A percentile compares a stretch with the other conserved stretches of the same genome.
Conservation (phyloP, 2,888 invertebrate species). For the Meteorus colon region DNA sequence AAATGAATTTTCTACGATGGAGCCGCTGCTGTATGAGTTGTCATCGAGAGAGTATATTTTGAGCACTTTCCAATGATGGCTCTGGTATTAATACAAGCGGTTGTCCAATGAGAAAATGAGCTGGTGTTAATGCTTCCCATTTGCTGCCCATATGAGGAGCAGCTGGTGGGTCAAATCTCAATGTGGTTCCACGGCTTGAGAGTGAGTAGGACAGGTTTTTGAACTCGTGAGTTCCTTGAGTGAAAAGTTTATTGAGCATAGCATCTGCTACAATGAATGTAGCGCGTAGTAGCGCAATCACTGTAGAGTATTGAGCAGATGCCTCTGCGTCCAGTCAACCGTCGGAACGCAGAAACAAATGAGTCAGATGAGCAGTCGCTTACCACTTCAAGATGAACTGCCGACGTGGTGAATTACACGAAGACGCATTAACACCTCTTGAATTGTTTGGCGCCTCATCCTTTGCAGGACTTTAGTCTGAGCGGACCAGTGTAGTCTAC, state of each 20-base stretch:
- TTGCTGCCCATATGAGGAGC: too few species aligned
- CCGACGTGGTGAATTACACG: constrained; percentile 43
- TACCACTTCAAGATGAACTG: constrained; percentile 48
- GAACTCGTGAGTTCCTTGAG: not conserved
- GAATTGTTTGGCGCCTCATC: not conserved
- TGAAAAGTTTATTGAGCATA: not conserved
- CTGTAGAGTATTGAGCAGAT: constrained; percentile 32
- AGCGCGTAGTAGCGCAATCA: constrained; percentile 48
- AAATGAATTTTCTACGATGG: too few species aligned
- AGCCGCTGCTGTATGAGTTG: not conserved
- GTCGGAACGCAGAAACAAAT: constrained; percentile 38
- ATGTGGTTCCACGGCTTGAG: constrained; percentile 21
- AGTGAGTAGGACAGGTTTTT: not conserved
- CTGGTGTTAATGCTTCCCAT: not conserved
- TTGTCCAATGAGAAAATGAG: constrained; percentile 13
- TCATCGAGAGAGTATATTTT: not conserved
- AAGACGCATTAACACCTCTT: constrained; percentile 40
- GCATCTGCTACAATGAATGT: constrained; percentile 44
- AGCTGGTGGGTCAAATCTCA: not conserved
- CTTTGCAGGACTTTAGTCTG: not conserved
- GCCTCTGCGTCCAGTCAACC: constrained; percentile 40
- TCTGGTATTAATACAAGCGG: not conserved
- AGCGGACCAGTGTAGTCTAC: constrained; percentile 42
- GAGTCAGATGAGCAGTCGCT: constrained; percentile 37
- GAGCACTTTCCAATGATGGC: not conserved